These are phyloP conservation scores for Eupithecia exiguata DNA, from an alignment of 2,888 invertebrate species.

Conservation along the genomic window DNA sequence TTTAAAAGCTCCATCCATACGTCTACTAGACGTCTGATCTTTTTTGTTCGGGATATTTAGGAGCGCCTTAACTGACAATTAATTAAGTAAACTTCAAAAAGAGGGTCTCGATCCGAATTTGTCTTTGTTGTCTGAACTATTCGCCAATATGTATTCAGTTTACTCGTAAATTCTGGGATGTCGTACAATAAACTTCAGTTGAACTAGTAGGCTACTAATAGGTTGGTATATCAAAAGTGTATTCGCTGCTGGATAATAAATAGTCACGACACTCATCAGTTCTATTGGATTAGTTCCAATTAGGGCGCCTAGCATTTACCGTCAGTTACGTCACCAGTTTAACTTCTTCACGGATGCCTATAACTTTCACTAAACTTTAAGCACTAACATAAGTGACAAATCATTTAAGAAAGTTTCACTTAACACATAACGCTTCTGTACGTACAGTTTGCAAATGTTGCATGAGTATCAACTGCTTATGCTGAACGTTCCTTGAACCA, in stretches of 20 bases:
- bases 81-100: too few relatives aligned
- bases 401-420: constrained; percentile 39
- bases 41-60: not conserved
- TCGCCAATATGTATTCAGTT: not conserved
- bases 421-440: constrained; percentile 33
- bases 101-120: not conserved
- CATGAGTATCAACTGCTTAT: constrained; percentile 39
- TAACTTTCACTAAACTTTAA: constrained; percentile 38
- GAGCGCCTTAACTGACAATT: not conserved
- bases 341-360: constrained; percentile 32
- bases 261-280: constrained; percentile 11
- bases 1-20: not conserved
- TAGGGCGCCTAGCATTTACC: constrained; percentile 44
- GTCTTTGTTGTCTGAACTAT: not conserved
- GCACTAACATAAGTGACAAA: constrained; percentile 27
- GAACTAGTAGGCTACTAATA: not conserved
- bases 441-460: constrained; percentile 37
- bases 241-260: constrained; percentile 10
- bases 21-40: not conserved
- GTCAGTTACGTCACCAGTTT: constrained; percentile 39
- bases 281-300: constrained; percentile 49
- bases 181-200: not conserved
- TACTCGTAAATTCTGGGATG: not conserved
- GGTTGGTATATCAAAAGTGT: not conserved
- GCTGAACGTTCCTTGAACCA: constrained; percentile 39